Percentiles rank a stretch among this genome's conserved stretches.
Evolutionary conservation across 2,797 vertebrate species (phyloP).

Genomic region (Melanotaenia parkinsoni): DNA sequence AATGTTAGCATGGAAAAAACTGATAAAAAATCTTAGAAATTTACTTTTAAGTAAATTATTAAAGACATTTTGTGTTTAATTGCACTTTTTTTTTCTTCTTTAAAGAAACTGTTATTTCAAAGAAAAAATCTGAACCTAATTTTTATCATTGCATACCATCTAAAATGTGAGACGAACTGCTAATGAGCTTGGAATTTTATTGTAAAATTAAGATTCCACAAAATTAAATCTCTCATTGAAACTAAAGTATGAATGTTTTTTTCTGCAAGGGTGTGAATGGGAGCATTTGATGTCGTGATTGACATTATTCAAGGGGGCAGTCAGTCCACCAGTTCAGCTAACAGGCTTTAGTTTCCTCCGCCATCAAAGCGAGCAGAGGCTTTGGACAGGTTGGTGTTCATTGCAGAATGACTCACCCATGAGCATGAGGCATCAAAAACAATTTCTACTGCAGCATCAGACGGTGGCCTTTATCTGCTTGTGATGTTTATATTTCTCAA

Average conservation of each 20-base stretch:
- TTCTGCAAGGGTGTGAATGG: conserved; percentile 28
- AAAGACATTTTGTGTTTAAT: background rate
- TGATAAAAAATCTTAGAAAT: background rate
- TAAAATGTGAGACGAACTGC: conserved; percentile 38
- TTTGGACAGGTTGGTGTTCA: conserved; percentile 60
- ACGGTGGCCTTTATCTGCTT: conserved; percentile 35
- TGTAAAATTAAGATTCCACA: conserved; percentile 29
- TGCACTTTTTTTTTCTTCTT: conserved; percentile 5
- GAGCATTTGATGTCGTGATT: conserved; percentile 65
- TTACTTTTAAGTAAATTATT: background rate
- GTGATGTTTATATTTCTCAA: conserved; percentile 58
- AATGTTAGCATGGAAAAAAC: background rate
- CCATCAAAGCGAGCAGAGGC: conserved; percentile 58
- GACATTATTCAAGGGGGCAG: conserved; percentile 64
- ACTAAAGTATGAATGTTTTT: conserved; percentile 15
- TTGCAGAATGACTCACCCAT: conserved; percentile 54
- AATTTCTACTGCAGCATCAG: conserved; percentile 49
- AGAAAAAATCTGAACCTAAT: background rate
- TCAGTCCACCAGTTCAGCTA: conserved; percentile 41
- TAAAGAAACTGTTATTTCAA: conserved; percentile 3
- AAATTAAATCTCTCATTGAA: conserved; percentile 35
- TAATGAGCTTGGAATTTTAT: conserved; percentile 50
- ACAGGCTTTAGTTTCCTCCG: conserved; percentile 60
- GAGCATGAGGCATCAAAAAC: conserved; percentile 53
- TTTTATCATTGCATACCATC: background rate